Percentiles rank a stretch among this genome's conserved stretches.
Evolutionary conservation across 2,888 invertebrate species (phyloP).

Genomic region (Melanargia galathea): DNA sequence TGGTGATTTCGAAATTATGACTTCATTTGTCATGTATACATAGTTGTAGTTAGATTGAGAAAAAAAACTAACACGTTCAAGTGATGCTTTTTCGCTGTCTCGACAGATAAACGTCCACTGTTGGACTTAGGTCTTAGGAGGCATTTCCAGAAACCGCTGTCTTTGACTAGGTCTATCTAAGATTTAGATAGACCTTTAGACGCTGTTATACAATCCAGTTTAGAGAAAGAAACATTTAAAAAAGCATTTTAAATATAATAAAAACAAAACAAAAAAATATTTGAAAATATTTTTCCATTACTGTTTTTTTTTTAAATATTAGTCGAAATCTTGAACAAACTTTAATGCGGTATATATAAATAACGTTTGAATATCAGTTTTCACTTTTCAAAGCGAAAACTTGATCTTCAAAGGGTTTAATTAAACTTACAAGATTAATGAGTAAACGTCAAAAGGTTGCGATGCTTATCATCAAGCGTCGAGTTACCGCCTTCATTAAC

Average conservation of each 20-base stretch:
- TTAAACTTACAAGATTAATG: neutral
- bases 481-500: slow-evolving; percentile 1
- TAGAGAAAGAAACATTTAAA: too few species aligned
- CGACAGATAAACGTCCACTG: neutral
- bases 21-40: slow-evolving; percentile 32
- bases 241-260: too few species aligned
- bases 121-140: neutral
- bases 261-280: too few species aligned
- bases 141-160: too few species aligned
- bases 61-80: neutral
- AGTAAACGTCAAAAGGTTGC: neutral
- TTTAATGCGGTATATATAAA: too few species aligned
- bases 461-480: neutral
- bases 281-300: too few species aligned
- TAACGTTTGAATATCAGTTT: too few species aligned
- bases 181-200: too few species aligned
- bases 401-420: neutral
- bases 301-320: too few species aligned
- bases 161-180: too few species aligned
- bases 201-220: too few species aligned
- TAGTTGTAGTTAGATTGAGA: neutral
- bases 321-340: too few species aligned
- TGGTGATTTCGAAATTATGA: slow-evolving; percentile 33
- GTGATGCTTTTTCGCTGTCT: neutral
- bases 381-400: slow-evolving; percentile 1